phyloP scores from a whole-genome alignment of 2,797 vertebrate species.

The Cercopithecus petaurista region DNA sequence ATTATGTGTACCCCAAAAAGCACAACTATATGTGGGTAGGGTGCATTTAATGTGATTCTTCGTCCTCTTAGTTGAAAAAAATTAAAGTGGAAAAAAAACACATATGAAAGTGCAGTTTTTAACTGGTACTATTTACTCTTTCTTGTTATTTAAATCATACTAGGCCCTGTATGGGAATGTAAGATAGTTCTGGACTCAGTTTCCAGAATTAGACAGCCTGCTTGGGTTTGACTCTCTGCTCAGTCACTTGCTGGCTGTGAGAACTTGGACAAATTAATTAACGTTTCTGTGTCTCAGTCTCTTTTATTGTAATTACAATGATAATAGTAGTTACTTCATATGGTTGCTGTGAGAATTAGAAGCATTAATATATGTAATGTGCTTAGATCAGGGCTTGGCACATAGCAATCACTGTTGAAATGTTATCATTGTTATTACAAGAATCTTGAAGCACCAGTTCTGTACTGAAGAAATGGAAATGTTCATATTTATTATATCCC shows the following conservation, averaged over 20 bases:
- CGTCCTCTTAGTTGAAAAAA: background rate
- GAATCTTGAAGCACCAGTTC: constrained; percentile 18
- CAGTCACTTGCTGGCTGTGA: background rate
- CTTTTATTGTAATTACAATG: background rate
- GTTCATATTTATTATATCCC: background rate
- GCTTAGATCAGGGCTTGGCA: background rate
- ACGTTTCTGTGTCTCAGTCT: background rate
- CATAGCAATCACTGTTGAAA: background rate
- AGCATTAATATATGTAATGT: background rate
- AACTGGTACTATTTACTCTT: background rate
- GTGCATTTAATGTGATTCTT: background rate
- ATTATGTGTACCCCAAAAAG: background rate
- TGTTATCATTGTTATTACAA: background rate
- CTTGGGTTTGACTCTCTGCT: background rate
- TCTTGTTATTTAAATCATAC: background rate
- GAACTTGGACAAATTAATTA: background rate
- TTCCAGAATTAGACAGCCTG: background rate
- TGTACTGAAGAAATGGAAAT: constrained; percentile 27
- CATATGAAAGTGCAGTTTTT: background rate
- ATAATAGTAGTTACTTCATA: background rate
- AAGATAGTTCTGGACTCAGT: background rate
- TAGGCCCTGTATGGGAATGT: accelerated
- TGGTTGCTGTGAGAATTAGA: background rate
- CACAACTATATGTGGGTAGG: background rate
- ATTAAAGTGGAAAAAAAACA: background rate